Conservation (phyloP, 35 echinoderm and acorn worm genomes). For the Holothuria glaberrima region DNA sequence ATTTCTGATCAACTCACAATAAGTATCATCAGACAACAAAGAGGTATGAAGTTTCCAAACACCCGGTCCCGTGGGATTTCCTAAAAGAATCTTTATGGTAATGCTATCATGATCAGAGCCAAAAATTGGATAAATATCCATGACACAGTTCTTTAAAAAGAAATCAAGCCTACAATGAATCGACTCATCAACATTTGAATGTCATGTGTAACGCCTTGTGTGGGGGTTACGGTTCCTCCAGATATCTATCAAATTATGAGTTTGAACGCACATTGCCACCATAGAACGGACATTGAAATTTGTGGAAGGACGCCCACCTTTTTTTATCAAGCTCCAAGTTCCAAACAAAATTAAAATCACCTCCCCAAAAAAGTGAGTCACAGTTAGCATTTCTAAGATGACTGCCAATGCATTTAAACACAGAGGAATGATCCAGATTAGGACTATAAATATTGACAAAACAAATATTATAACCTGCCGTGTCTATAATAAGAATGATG, state of each 20-base stretch:
- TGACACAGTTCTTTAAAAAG: too few species aligned
- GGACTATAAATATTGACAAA: not conserved
- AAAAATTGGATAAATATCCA: too few species aligned
- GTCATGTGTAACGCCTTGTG: not conserved
- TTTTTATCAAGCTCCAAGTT: not conserved
- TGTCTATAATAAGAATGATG: too few species aligned
- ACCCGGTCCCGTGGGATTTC: not conserved
- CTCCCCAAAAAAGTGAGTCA: not conserved
- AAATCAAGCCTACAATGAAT: conserved; percentile 21
- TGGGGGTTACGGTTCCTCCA: not conserved
- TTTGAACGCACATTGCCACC: not conserved
- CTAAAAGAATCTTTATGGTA: too few species aligned
- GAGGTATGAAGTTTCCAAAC: too few species aligned
- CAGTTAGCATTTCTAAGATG: not conserved
- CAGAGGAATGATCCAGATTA: not conserved
- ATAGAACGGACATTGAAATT: not conserved
- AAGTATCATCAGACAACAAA: too few species aligned
- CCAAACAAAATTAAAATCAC: not conserved
- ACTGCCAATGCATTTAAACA: not conserved
- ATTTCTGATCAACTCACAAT: too few species aligned
- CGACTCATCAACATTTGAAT: not conserved
- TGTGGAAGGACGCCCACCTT: not conserved
- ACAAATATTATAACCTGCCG: too few species aligned
- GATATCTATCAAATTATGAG: not conserved
- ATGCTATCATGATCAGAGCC: too few species aligned